Conservation (phyloP, 2,797 vertebrate species). For the Myotis daubentonii region DNA sequence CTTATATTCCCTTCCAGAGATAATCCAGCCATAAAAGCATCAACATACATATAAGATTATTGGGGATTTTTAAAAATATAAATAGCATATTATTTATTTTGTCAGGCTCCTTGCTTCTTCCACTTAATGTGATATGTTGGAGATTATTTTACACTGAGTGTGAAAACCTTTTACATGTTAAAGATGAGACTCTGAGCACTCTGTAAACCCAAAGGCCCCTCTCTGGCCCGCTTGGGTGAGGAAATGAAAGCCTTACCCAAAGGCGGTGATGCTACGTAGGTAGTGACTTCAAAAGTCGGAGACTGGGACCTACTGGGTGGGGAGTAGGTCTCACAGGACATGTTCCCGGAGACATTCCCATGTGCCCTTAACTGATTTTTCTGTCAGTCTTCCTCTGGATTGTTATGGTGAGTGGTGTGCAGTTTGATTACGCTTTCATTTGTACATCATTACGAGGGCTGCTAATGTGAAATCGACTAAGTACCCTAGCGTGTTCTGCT, state of each 20-base stretch:
- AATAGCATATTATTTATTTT: background rate
- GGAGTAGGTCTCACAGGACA: background rate
- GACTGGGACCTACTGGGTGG: background rate
- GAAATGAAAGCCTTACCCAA: background rate
- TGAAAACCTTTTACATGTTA: background rate
- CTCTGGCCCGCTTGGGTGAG: background rate
- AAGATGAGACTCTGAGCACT: background rate
- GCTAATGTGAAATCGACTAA: background rate
- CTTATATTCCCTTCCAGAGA: background rate
- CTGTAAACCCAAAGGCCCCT: background rate
- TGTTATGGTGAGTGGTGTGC: background rate
- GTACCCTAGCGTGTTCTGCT: background rate
- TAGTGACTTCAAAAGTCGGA: background rate
- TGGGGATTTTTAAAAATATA: background rate
- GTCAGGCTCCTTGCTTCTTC: background rate
- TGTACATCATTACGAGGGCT: background rate
- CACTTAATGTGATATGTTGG: background rate
- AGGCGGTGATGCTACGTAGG: background rate
- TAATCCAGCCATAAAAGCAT: background rate
- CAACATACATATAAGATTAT: background rate
- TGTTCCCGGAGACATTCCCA: background rate
- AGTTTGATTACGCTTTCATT: constrained; percentile 17
- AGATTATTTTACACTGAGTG: background rate
- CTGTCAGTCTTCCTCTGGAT: background rate
- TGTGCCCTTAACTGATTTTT: background rate